phyloP scores from a whole-genome alignment of 2,797 vertebrate genomes.

The Steatocranus sp. region DNA sequence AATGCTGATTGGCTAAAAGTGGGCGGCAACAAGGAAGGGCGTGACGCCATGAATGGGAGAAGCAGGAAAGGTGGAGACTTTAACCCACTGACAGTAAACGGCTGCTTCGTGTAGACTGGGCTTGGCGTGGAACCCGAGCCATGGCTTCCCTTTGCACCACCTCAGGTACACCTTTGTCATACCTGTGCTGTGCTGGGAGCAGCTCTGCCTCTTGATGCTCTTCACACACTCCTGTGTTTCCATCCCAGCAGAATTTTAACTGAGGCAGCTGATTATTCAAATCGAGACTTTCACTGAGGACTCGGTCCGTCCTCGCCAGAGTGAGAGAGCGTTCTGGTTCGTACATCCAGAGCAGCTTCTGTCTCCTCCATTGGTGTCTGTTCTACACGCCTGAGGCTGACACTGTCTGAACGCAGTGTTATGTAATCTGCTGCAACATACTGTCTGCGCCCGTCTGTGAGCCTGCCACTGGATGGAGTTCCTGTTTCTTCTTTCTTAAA shows the following conservation, averaged over 20 bases:
- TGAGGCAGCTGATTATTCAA: neutral
- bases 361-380: neutral
- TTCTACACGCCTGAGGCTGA: neutral
- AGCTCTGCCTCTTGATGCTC: neutral
- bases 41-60: neutral
- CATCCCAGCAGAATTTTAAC: neutral
- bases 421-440: neutral
- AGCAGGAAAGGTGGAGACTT: neutral
- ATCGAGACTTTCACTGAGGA: rapidly evolving
- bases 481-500: neutral
- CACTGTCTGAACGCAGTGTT: neutral
- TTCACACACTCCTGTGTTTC: neutral
- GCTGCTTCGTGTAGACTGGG: neutral
- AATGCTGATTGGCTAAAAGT: neutral
- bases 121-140: neutral
- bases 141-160: neutral
- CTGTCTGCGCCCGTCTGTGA: neutral
- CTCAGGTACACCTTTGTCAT: neutral
- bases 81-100: neutral
- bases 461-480: neutral
- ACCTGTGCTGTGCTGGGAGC: neutral
- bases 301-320: neutral
- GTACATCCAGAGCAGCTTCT: neutral
- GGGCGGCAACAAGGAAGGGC: neutral
- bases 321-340: neutral